phyloP scores from a whole-genome alignment of 2,113 vertebrate genomes.

The Corapipo altera region DNA sequence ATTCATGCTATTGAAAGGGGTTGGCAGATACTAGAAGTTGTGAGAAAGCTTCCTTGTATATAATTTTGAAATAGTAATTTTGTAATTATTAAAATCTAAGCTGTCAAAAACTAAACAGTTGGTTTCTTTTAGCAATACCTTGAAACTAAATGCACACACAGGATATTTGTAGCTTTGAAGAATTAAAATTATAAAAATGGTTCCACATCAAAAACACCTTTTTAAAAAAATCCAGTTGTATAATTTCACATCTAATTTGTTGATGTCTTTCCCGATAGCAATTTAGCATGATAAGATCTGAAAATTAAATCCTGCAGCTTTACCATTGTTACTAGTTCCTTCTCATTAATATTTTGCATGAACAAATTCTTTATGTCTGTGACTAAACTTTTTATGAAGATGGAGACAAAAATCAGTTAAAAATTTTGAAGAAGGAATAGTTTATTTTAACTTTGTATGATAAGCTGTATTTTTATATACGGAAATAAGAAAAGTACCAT shows the following conservation, averaged over 20 bases:
- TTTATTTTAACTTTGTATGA: not conserved
- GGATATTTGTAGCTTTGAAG: not conserved
- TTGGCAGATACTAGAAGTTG: not conserved
- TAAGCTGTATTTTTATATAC: not conserved
- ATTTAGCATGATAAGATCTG: not conserved
- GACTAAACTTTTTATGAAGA: not conserved
- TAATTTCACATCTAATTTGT: not conserved
- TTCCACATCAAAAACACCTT: not conserved
- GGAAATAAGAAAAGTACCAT: not conserved
- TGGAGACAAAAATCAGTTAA: not conserved
- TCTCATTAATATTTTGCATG: not conserved
- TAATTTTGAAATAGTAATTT: not conserved
- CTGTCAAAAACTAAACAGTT: not conserved
- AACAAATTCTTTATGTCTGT: not conserved
- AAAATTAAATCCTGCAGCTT: not conserved
- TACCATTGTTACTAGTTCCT: not conserved
- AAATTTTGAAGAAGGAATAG: not conserved
- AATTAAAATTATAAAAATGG: not conserved
- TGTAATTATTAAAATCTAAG: not conserved
- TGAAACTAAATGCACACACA: not conserved
- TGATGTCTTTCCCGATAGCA: not conserved
- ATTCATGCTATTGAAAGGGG: not conserved
- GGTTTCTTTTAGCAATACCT: not conserved
- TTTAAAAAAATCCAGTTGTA: not conserved
- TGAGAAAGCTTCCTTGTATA: not conserved